Evolutionary conservation across 2,113 vertebrate species (phyloP).

Genomic region (Naja naja): DNA sequence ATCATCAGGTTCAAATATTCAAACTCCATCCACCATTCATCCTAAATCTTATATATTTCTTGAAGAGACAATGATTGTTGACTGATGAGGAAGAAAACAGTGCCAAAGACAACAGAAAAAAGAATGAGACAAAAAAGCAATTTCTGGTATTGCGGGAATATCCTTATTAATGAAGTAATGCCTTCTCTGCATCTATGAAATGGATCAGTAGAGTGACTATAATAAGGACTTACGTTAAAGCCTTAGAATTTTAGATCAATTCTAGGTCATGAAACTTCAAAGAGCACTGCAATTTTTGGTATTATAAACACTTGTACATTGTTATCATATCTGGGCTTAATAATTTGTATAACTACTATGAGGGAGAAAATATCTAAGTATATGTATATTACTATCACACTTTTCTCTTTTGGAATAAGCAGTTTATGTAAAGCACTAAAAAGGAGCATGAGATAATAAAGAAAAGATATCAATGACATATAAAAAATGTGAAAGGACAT

Average conservation of each 20-base stretch:
- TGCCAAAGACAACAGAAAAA: background rate
- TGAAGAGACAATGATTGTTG: background rate
- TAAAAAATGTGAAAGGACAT: too few species aligned
- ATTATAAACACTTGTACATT: background rate
- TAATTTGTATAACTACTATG: background rate
- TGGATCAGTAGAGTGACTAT: background rate
- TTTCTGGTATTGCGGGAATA: background rate
- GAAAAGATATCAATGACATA: too few species aligned
- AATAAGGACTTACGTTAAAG: background rate
- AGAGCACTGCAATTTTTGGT: too few species aligned
- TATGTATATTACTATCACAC: background rate
- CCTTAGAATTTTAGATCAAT: background rate
- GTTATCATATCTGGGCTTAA: background rate
- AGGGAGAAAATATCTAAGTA: background rate
- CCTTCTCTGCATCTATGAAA: background rate
- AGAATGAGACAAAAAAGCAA: background rate
- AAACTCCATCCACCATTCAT: background rate
- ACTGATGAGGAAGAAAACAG: background rate
- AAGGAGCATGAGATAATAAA: too few species aligned
- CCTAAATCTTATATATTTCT: background rate
- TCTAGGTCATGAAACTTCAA: too few species aligned
- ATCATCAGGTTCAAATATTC: background rate
- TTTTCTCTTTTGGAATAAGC: too few species aligned
- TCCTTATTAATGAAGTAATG: background rate
- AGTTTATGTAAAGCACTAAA: too few species aligned